These are phyloP conservation scores for Pterocles orientalis DNA, from an alignment of 2,113 vertebrate species.

Conservation along the genomic window DNA sequence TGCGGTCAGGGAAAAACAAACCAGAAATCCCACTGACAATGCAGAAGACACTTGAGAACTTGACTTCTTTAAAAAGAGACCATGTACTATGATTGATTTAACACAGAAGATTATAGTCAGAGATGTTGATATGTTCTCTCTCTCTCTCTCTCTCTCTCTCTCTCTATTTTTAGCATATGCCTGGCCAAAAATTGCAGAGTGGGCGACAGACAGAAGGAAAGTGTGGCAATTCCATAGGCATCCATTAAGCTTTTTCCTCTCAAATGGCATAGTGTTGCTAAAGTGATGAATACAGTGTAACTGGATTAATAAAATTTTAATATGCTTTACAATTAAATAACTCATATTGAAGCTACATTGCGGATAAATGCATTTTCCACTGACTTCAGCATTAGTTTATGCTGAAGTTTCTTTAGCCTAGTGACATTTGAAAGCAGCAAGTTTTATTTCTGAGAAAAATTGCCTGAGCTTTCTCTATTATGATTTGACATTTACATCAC, in stretches of 20 bases:
- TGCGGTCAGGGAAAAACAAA: neutral
- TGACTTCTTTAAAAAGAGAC: neutral
- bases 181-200: neutral
- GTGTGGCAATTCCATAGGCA: neutral
- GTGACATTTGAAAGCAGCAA: slow-evolving; percentile 56
- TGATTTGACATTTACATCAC: slow-evolving; percentile 61
- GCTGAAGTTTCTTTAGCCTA: slow-evolving; percentile 46
- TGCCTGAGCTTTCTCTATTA: slow-evolving; percentile 53
- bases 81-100: neutral
- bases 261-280: neutral
- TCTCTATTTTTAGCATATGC: neutral
- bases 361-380: slow-evolving; percentile 14
- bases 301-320: slow-evolving; percentile 20
- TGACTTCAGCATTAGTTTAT: neutral
- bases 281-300: neutral
- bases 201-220: neutral
- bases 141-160: no score
- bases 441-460: slow-evolving; percentile 60
- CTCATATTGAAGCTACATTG: neutral
- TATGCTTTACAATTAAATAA: slow-evolving; percentile 21
- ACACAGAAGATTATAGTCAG: neutral
- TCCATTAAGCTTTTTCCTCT: neutral
- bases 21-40: neutral
- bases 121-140: neutral
- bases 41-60: neutral